These are phyloP conservation scores for Cheilosia vulpina DNA, from an alignment of 2,888 invertebrate species.

Conservation along the genomic window DNA sequence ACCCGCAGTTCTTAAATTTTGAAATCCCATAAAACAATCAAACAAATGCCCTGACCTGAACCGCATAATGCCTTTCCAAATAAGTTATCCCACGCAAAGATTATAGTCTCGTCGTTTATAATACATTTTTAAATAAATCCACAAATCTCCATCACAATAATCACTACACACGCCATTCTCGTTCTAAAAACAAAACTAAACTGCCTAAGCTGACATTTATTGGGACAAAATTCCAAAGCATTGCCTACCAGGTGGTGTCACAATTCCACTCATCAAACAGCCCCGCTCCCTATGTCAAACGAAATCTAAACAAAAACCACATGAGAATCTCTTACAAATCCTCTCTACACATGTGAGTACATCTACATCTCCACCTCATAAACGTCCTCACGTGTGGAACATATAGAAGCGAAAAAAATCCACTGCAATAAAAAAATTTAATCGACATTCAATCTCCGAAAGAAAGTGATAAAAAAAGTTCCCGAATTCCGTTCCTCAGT, in stretches of 20 bases:
- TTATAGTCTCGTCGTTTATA: neutral
- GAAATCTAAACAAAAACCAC: constrained; percentile 43
- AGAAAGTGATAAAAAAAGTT: constrained; percentile 40
- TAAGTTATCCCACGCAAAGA: neutral
- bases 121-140: neutral
- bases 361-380: constrained; percentile 44
- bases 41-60: too few species aligned
- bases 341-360: constrained; percentile 2
- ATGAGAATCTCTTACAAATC: constrained; percentile 46
- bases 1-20: too few species aligned
- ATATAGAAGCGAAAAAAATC: constrained; percentile 6
- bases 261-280: neutral
- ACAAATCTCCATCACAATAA: constrained; percentile 10
- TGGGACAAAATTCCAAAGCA: constrained; percentile 30
- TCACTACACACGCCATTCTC: constrained; percentile 26
- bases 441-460: constrained; percentile 63
- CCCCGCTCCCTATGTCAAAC: constrained; percentile 26
- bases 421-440: constrained; percentile 61
- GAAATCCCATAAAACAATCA: too few species aligned
- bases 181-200: constrained; percentile 32
- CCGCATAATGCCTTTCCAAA: too few species aligned
- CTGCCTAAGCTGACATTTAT: constrained; percentile 62
- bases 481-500: constrained; percentile 25
- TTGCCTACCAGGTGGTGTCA: constrained; percentile 51
- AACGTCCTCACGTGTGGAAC: constrained; percentile 4